Evolutionary conservation across 2,797 vertebrate species (phyloP).

Genomic region (Artibeus lituratus): DNA sequence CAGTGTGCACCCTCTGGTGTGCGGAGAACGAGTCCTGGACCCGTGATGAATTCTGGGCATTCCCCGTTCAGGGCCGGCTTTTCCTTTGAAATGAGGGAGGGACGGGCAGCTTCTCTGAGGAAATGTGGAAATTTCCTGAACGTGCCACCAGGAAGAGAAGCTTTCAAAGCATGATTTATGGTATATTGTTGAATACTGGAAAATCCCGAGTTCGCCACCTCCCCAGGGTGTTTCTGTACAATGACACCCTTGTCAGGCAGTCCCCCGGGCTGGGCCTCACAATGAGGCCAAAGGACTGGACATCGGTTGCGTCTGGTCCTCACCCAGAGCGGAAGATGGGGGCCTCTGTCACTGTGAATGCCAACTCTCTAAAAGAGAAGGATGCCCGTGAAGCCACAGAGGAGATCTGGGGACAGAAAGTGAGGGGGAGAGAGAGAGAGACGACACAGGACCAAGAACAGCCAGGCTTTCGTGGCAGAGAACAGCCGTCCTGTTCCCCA

Average conservation of each 20-base stretch:
- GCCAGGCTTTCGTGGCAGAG: not conserved
- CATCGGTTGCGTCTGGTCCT: not conserved
- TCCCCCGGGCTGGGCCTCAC: not conserved
- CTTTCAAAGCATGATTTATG: slow-evolving; percentile 38
- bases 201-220: not conserved
- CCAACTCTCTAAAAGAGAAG: not conserved
- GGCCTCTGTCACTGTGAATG: not conserved
- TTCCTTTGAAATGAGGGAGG: not conserved
- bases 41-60: not conserved
- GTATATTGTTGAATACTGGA: slow-evolving; percentile 34
- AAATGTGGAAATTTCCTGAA: slow-evolving; percentile 35
- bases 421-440: not conserved
- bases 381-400: not conserved
- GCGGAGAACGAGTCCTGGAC: not conserved
- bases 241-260: not conserved
- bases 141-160: not conserved
- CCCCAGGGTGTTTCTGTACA: slow-evolving; percentile 2
- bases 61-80: not conserved
- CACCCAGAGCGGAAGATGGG: not conserved
- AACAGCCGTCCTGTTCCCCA: not conserved
- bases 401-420: not conserved
- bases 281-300: accelerated
- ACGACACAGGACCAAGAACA: not conserved
- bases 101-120: not conserved
- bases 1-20: not conserved